Evolutionary conservation across 2,888 invertebrate genomes (phyloP).

Genomic region (Tetranychus piercei): DNA sequence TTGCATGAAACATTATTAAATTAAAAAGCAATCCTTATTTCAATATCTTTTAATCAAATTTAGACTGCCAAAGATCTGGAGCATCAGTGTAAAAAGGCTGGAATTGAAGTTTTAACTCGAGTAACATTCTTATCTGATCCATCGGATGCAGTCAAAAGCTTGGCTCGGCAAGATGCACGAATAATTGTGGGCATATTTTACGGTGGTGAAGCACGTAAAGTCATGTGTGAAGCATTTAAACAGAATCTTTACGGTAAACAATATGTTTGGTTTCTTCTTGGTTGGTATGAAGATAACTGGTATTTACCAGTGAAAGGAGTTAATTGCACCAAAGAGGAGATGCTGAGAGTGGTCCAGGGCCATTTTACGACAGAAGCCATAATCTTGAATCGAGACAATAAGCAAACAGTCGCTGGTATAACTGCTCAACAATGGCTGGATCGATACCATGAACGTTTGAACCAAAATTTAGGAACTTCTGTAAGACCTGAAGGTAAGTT

Average conservation of each 20-base stretch:
- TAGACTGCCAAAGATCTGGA: no score
- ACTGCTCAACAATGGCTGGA: slow-evolving; percentile 35
- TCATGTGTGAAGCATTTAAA: slow-evolving; percentile 72
- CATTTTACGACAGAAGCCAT: slow-evolving; percentile 95
- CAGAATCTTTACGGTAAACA: slow-evolving; percentile 80
- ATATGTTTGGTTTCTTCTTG: slow-evolving; percentile 98
- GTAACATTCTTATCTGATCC: slow-evolving; percentile 95
- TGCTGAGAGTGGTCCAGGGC: slow-evolving; percentile 84
- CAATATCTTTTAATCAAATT: slow-evolving; percentile 36
- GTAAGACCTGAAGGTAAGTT: slow-evolving; percentile 9
- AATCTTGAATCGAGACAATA: slow-evolving; percentile 92
- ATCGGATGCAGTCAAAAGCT: slow-evolving; percentile 79
- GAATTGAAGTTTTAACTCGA: slow-evolving; percentile 55
- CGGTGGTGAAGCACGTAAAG: slow-evolving; percentile 84
- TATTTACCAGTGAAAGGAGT: slow-evolving; percentile 46
- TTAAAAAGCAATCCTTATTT: slow-evolving; percentile 32
- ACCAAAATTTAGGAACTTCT: slow-evolving; percentile 1
- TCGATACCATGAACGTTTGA: slow-evolving; percentile 3
- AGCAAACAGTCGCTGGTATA: slow-evolving; percentile 77
- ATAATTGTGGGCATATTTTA: slow-evolving; percentile 97
- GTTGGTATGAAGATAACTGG: slow-evolving; percentile 78
- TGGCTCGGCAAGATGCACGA: slow-evolving; percentile 78
- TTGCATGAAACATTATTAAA: background rate
- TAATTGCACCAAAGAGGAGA: slow-evolving; percentile 76
- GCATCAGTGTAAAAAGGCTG: no score